Base-by-base conservation (phyloP, 2,113 vertebrate genomes). In the Dermatemys mawii region DNA sequence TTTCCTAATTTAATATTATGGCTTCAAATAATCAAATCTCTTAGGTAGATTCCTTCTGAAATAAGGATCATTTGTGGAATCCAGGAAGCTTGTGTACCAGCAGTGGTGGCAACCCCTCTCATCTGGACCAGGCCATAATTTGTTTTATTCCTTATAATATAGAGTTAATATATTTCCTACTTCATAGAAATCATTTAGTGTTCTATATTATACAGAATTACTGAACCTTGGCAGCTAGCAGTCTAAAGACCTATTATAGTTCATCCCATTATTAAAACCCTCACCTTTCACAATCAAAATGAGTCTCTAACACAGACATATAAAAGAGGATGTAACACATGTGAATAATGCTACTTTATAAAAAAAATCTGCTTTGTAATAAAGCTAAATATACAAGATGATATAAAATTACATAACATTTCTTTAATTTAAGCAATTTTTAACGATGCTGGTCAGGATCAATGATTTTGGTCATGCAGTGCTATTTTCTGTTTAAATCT, bases 401-500 rank as follows among this genome's bases (percentile, higher is more conserved):
- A 84, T 84, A 81, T 49, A 93, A 89, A 87, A 54, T 73, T 90
- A 88, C 44, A 2, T 48, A 78, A 12, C 73, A 26, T 91, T 16
- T 78, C 38, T 93, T 91, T 90, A 93, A 91, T 92, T 92, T 93
- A 84, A 4, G n/a, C 1, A 82, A 79, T 90, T 87, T 79, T 84
- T 85, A 95, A n/a, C 84, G 55, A 50, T 94, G 54, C 26, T 88
- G 81, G 26, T 87, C 92, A 87, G 35, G 53, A 92, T 91, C 96
- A 96, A 85, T 88, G 46, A 9, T 54, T 6, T 78, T 57, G 1
- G 11, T 44, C 93, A 78, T 27, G 35, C 91, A 83, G 4, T 44
- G 7, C 0, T 12, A 12, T 55, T 80, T 90, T 84, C 38, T 84
- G 44, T 86, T 87, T 90, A 57, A 32, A 26, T 32, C 19, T 86